phyloP scores from a whole-genome alignment of 2,797 vertebrate genomes.

The Hoplostethus atlanticus region DNA sequence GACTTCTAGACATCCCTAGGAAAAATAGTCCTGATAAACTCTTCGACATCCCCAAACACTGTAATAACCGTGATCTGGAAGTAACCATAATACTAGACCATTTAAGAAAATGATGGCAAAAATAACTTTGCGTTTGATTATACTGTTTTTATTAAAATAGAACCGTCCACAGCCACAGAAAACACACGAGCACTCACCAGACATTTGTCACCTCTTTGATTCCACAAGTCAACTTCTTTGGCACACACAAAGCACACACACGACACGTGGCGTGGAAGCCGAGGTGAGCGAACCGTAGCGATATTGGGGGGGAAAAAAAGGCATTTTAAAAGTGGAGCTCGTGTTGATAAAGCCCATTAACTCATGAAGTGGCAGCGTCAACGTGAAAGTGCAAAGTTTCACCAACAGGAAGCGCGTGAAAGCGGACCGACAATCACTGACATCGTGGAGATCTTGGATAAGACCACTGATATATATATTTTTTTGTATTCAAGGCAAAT shows the following conservation, averaged over 20 bases:
- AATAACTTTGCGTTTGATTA: neutral
- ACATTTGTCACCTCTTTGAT: slow-evolving; percentile 41
- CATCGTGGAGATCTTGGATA: slow-evolving; percentile 4
- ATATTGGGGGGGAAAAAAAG: slow-evolving; percentile 24
- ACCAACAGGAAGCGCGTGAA: slow-evolving; percentile 15
- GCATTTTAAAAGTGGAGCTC: neutral
- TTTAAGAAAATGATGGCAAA: too few relatives aligned
- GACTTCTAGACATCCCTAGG: too few relatives aligned
- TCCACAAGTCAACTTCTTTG: slow-evolving; percentile 29
- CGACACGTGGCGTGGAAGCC: slow-evolving; percentile 37
- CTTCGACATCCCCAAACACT: too few relatives aligned
- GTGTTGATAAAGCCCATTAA: slow-evolving; percentile 19
- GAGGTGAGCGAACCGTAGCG: slow-evolving; percentile 32
- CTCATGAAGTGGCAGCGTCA: slow-evolving; percentile 59
- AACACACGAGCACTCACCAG: slow-evolving; percentile 45
- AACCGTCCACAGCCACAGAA: slow-evolving; percentile 57
- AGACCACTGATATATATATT: slow-evolving; percentile 14
- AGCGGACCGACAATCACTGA: slow-evolving; percentile 21
- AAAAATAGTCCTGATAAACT: too few relatives aligned
- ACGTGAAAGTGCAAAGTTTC: slow-evolving; percentile 35
- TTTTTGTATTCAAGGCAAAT: slow-evolving; percentile 50
- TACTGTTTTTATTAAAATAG: slow-evolving; percentile 70
- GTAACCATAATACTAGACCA: too few relatives aligned
- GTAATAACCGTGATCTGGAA: too few relatives aligned
- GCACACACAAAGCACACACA: slow-evolving; percentile 20